A percentile compares a stretch with the other conserved stretches of the same genome.
These are phyloP conservation scores for Bryconaethiops microstoma DNA, from an alignment of 2,797 vertebrate genomes.

Conservation along the genomic window DNA sequence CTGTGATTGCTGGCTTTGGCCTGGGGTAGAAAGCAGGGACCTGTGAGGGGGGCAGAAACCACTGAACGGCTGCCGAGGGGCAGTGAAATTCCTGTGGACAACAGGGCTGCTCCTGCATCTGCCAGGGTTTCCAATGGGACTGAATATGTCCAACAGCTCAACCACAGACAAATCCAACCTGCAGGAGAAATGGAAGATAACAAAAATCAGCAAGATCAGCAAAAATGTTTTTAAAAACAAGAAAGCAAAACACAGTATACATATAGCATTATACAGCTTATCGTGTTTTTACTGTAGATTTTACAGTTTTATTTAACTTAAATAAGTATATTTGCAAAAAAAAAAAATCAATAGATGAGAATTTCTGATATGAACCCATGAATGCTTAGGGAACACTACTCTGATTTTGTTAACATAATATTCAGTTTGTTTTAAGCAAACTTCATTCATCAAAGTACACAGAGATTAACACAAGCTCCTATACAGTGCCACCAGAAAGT, in stretches of 20 bases:
- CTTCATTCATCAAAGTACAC: conserved; percentile 75
- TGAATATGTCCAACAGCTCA: conserved; percentile 85
- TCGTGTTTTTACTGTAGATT: not conserved
- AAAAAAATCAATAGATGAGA: conserved; percentile 73
- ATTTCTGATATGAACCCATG: conserved; percentile 80
- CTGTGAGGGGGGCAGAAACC: conserved; percentile 29
- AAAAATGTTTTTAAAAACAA: not conserved
- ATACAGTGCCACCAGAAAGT: not conserved
- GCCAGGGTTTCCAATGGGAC: conserved; percentile 68
- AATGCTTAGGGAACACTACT: conserved; percentile 75
- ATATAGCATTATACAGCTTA: not conserved
- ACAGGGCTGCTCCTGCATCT: conserved; percentile 46
- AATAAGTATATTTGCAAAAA: too few species aligned
- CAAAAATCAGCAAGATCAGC: too few species aligned
- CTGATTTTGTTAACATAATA: conserved; percentile 77
- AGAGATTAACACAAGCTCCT: conserved; percentile 43
- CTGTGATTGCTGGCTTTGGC: conserved; percentile 55
- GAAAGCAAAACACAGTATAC: too few species aligned
- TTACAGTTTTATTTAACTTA: too few species aligned
- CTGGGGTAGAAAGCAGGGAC: conserved; percentile 53
- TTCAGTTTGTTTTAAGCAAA: conserved; percentile 75
- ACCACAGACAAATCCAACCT: conserved; percentile 84
- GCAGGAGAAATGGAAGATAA: conserved; percentile 37
- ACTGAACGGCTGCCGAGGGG: conserved; percentile 10
- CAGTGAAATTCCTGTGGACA: conserved; percentile 43